Base-by-base conservation (phyloP, 2,113 vertebrate species). In the Ondatra zibethicus region DNA sequence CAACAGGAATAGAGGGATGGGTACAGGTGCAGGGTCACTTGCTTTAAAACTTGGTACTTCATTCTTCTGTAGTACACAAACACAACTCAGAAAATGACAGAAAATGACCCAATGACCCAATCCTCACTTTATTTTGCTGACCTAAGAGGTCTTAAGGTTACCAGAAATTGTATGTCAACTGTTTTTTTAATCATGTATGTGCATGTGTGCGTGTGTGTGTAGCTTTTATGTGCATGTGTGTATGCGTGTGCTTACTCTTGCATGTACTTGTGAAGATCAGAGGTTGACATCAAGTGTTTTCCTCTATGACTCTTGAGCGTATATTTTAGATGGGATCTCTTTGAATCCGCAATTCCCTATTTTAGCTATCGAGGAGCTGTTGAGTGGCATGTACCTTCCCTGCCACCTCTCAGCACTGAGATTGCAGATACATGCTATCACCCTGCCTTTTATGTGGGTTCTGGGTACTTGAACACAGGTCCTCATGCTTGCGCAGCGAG, bases 401-500 rank as follows among this genome's bases (percentile, higher is more conserved):
- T n/a, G 36, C n/a, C 58, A 85, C 6, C 27, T 7, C n/a, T 31
- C 25, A 42, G n/a, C 25, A 42, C 81, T 63, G 58, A n/a, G 25
- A 27, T 19, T 42, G 14, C n/a, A 63, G 25, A 61, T 29, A 16
- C n/a, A 17, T 42, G 25, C 17, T 63, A 16, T 25, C n/a, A 45
- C 19, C 2, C 13, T 6, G 8, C 39, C 58, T 85, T 29, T 16
- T 84, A 16, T 61, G n/a, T 61, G 55, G n/a, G 12, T 19, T 65
- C 82, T 19, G 58, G 82, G 14, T 17, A 9, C n/a, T n/a, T 45
- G 58, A 85, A 19, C 14, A 5, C 39, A 85, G 55, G 33, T 25
- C 21, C 36, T 58, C 36, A 39, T 0, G 80, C 27, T 9, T 42
- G 1, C 1, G 17, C 4, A 11, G 27, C 23, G 1, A 65, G 4